phyloP scores from a whole-genome alignment of 2,888 invertebrate species.

The Drosophila acutilabella region DNA sequence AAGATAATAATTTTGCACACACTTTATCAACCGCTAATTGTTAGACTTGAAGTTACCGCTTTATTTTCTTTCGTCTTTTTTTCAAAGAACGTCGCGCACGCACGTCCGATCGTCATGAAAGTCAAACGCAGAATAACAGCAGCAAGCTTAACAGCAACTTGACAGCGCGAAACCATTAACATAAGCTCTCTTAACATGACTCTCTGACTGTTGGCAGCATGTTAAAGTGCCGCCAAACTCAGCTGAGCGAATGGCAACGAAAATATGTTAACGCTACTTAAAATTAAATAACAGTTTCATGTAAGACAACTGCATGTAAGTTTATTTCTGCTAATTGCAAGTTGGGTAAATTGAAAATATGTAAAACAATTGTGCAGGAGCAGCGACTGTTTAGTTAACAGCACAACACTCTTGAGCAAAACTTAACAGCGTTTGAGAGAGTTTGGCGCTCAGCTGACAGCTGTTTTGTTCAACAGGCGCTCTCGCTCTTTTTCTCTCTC shows the following conservation, averaged over 20 bases:
- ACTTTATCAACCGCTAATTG: constrained; percentile 45
- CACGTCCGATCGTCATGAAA: constrained; percentile 62
- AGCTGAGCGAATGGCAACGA: no score
- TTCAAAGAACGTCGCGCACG: constrained; percentile 46
- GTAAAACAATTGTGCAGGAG: neutral
- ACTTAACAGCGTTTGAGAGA: constrained; percentile 37
- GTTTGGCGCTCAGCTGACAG: constrained; percentile 34
- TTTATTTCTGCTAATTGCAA: no score
- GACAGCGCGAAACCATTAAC: constrained; percentile 25
- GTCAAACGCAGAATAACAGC: constrained; percentile 51
- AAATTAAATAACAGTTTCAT: no score
- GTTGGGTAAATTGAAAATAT: no score
- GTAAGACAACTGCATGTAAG: no score
- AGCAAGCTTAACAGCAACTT: constrained; percentile 16
- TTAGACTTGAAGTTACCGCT: constrained; percentile 39
- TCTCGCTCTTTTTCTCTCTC: constrained; percentile 8
- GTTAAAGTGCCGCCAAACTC: constrained; percentile 24
- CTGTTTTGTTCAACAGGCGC: constrained; percentile 31
- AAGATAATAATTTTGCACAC: constrained; percentile 39
- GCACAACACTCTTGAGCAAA: constrained; percentile 15
- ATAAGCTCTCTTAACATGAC: constrained; percentile 21
- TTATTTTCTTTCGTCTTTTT: constrained; percentile 27
- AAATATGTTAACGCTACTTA: no score
- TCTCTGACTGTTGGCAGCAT: constrained; percentile 19
- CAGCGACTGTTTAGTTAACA: constrained; percentile 22